These are phyloP conservation scores for Augiades crinisus DNA, from an alignment of 2,888 invertebrate genomes.

Conservation along the genomic window DNA sequence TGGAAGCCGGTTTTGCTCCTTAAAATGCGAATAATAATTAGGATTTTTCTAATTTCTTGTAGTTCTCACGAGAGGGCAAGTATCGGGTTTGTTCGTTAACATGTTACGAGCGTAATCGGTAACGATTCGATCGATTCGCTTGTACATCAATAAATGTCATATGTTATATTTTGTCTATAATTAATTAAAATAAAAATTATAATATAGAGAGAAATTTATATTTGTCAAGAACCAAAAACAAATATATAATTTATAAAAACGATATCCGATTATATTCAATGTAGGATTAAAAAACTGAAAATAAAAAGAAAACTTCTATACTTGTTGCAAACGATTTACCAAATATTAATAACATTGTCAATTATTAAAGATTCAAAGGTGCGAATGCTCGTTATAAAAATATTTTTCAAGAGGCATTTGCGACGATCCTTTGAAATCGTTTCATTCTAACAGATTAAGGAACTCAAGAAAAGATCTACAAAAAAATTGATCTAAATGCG, in stretches of 20 bases:
- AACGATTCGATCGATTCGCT: slow-evolving; percentile 8
- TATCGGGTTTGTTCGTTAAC: slow-evolving; percentile 39
- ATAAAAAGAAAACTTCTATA: too few species aligned
- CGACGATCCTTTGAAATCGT: slow-evolving; percentile 22
- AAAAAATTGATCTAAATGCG: slow-evolving; percentile 40
- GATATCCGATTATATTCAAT: too few species aligned
- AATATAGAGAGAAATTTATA: too few species aligned
- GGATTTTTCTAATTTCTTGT: slow-evolving; percentile 63
- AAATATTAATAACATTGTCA: slow-evolving; percentile 1
- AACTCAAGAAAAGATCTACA: slow-evolving; percentile 19
- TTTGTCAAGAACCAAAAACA: too few species aligned
- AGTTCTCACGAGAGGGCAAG: slow-evolving; percentile 74
- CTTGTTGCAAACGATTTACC: not conserved
- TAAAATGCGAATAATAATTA: slow-evolving; percentile 80
- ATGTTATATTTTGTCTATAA: too few species aligned
- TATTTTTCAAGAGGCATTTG: slow-evolving; percentile 27
- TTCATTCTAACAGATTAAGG: slow-evolving; percentile 23
- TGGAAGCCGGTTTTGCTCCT: slow-evolving; percentile 49
- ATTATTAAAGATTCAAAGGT: slow-evolving; percentile 16
- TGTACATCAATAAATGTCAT: too few species aligned
- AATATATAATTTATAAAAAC: too few species aligned
- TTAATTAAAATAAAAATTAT: too few species aligned
- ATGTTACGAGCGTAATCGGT: slow-evolving; percentile 26
- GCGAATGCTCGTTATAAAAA: slow-evolving; percentile 21
- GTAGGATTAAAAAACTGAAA: too few species aligned